Evolutionary conservation across 1,140 invertebrate genomes (phyloP), one percentile per base, ranked within the genome.

Genomic region (Pseudomyrmex dendroicus): DNA sequence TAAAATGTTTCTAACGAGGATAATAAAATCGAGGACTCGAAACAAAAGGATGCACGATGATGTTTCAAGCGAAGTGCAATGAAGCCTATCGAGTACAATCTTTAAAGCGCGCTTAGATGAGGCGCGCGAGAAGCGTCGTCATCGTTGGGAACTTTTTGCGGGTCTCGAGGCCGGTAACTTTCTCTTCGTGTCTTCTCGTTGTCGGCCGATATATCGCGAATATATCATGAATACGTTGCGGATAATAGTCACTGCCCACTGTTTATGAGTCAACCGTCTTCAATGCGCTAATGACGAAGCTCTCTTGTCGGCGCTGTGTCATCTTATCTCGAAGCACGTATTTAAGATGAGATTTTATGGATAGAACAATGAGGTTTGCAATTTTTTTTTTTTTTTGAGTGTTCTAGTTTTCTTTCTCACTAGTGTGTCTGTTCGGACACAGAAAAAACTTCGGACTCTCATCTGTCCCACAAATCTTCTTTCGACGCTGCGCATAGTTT

Each of bases 91-190:
- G 48, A 50, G 22, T n/a, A 25, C 46, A 57, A 7, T 78, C 35
- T 12, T 12, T 10, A 15, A 17, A 22, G 22, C 2, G n/a, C 22
- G 54, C 70, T 80, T 67, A 50, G 67, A 64, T 25, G 48, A n/a
- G 57, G 57, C 64, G 70, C 13, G 44, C 15, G 54, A 68, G 52
- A 56, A 70, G 48, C 66, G 5, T 70, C 52, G 13, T 57, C 17
- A 12, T 22, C 48, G 64, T 54, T 73, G 68, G 68, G 59, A 73
- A 78, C 84, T 54, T 84, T 35, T 73, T 61, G 57, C 63, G 50
- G 62, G 52, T 22, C 63, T 76, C 91, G 90, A 91, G 92, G 90
- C 90, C 91, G 90, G 73, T 87, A 90, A 93, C 92, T 93, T 93
- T 93, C 92, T 92, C 92, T 91, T 91, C 82, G 82, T 80, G 82